Base-by-base conservation (phyloP, 2,888 invertebrate genomes). In the Lithophane leautieri region DNA sequence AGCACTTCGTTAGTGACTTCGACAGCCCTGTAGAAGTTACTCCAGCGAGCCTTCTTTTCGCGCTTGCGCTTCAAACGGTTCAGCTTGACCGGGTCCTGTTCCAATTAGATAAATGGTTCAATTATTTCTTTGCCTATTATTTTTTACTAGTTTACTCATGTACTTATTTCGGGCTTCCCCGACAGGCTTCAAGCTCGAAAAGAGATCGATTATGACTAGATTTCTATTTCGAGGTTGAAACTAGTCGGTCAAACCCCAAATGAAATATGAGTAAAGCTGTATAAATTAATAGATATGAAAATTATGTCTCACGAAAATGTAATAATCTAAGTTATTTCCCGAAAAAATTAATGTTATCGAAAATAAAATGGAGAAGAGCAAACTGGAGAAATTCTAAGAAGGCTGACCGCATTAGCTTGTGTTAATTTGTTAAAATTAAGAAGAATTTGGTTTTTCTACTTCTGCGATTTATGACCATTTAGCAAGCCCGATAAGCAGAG, bases 31-130 rank as follows among this genome's bases (percentile, higher is more conserved):
- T 96, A 96, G 90, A 93, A 96, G 91, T 95, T 95, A 86, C 95
- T 95, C 97, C 97, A 97, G 58, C 96, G 94, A 44, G 94, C 93
- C 85, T 95, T 96, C 92, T 95, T 95, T 90, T 95, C 95, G 67
- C 93, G 93, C 84, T 95, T 96, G 81, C 95, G 94, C 84, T 94
- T 95, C 87, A 94, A 89, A 78, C 94, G 95, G 76, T 93, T 93
- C 81, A 93, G 90, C 89, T 90, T 94, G 65, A 96, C 91, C 0
- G 96, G 96, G 84, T 96, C 92, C 96, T 96, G 90, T 73, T 76
- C 63, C 78, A 79, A 79, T 79, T 76, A 82, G 68, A 79, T 82
- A 82, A 67, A 79, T 76, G 19, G 4, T 62, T 60, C 44, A 34
- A 81, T 81, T 78, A 78, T 65, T 60, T 58, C 1, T 54, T 54